Conservation (phyloP, 2,888 invertebrate species). For the Trachelus stipa region DNA sequence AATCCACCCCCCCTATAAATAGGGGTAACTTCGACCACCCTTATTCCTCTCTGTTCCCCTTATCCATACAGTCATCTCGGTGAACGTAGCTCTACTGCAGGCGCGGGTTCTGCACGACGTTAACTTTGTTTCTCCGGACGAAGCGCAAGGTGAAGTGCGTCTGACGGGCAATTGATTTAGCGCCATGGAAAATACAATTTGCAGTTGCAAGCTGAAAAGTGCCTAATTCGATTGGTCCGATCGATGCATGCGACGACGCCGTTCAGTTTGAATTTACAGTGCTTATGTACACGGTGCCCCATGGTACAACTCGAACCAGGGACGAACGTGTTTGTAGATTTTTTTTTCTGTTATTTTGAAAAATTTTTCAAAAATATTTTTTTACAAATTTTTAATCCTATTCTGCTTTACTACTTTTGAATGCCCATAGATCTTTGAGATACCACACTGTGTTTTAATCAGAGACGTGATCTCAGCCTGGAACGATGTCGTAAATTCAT, state of each 20-base stretch:
- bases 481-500: constrained; percentile 37
- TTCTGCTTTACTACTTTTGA: neutral
- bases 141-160: constrained; percentile 3
- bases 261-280: neutral
- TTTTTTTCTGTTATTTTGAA: neutral
- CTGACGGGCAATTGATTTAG: constrained; percentile 29
- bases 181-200: constrained; percentile 31
- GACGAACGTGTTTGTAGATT: neutral
- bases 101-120: neutral
- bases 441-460: neutral
- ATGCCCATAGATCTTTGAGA: neutral
- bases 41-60: neutral
- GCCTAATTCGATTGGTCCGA: neutral
- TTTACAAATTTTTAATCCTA: neutral
- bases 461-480: constrained; percentile 5
- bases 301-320: neutral
- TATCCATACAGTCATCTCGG: neutral
- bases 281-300: neutral
- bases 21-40: neutral
- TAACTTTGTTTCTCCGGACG: constrained; percentile 31
- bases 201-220: constrained; percentile 22
- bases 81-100: neutral
- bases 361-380: neutral
- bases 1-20: neutral
- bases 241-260: neutral